Percentiles rank a stretch among this genome's conserved stretches.
phyloP scores from a whole-genome alignment of 2,113 vertebrate species.

The chimpanzee (Pan troglodytes) region NHGRI_mPanTro3-v2.1_pri NC_072402.2:11589001-11589500 shows the following conservation, averaged over 20 bases:
- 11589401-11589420: background rate
- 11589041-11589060: background rate
- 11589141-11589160: background rate
- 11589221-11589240: background rate
- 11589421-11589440: background rate
- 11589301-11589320: background rate
- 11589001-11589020: background rate
- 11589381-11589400: background rate
- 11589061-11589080: background rate
- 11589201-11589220: background rate
- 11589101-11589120: background rate
- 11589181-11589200: background rate
- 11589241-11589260: background rate
- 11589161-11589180: background rate
- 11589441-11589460: background rate
- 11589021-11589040: fast-evolving
- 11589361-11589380: background rate
- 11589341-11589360: background rate
- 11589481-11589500: background rate
- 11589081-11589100: background rate
- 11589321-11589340: conserved; percentile 28
- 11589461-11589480: background rate
- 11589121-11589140: background rate
- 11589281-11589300: background rate
- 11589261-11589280: background rate